Conservation (phyloP, 1,140 invertebrate species). For the Drosophila santomea region DNA sequence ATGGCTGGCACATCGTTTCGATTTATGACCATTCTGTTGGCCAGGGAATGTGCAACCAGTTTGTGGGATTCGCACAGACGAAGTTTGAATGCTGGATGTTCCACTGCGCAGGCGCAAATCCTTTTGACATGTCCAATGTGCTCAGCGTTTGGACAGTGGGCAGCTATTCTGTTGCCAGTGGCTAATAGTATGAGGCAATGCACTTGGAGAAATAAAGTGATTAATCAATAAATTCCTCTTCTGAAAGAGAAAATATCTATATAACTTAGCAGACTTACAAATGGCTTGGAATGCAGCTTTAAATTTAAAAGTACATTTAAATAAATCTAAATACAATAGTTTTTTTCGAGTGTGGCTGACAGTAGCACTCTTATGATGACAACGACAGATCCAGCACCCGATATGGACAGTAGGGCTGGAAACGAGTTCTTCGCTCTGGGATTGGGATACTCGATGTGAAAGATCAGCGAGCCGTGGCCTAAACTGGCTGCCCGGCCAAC, state of each 20-base stretch:
- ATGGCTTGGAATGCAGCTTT: too few species aligned
- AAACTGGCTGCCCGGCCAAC: constrained; percentile 40
- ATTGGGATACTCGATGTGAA: constrained; percentile 19
- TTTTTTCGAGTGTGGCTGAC: constrained; percentile 22
- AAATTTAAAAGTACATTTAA: background rate
- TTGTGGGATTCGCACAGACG: constrained; percentile 30
- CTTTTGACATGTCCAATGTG: constrained; percentile 64
- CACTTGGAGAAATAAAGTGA: background rate
- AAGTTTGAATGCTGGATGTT: constrained; percentile 14
- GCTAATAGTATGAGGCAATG: constrained; percentile 46
- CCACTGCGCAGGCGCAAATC: constrained; percentile 49
- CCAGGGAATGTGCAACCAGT: constrained; percentile 52
- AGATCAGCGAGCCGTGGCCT: constrained; percentile 35
- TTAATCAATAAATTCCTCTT: too few species aligned
- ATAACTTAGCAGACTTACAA: too few species aligned
- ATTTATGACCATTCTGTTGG: constrained; percentile 49
- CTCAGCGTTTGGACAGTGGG: constrained; percentile 16
- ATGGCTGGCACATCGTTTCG: constrained; percentile 61
- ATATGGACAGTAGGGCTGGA: constrained; percentile 66
- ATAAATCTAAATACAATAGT: background rate
- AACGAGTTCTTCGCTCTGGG: constrained; percentile 32
- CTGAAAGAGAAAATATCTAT: too few species aligned
- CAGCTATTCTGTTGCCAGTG: constrained; percentile 20
- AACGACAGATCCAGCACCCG: constrained; percentile 65
- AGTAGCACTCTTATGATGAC: constrained; percentile 51